Conservation (phyloP, 2,113 vertebrate genomes). For the zebrafish (Danio rerio) region DNA sequence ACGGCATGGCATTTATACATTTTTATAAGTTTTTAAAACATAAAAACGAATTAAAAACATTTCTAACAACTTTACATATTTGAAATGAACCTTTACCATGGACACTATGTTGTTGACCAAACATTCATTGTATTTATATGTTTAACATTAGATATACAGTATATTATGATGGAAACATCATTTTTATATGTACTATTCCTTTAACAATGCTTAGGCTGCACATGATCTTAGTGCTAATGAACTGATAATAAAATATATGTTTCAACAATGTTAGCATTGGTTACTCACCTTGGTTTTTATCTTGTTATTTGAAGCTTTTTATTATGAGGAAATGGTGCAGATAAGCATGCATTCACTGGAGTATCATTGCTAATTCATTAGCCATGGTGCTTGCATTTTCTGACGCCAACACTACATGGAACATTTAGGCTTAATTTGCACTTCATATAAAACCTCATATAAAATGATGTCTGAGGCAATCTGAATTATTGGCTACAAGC, state of each 20-base stretch:
- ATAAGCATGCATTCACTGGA: constrained; percentile 24
- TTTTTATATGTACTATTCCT: not conserved
- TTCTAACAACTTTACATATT: not conserved
- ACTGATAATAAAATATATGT: not conserved
- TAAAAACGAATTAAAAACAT: not conserved
- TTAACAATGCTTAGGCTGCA: not conserved
- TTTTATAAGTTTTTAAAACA: not conserved
- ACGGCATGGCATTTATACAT: no score
- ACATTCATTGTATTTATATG: not conserved
- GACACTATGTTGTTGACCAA: not conserved
- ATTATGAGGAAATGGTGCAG: constrained; percentile 32
- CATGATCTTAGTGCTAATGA: not conserved
- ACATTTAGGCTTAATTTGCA: constrained; percentile 8
- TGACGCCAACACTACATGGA: not conserved
- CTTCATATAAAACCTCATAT: not conserved
- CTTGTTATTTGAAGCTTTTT: constrained; percentile 26
- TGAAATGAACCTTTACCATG: not conserved
- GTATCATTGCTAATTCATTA: constrained; percentile 44
- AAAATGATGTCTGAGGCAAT: not conserved
- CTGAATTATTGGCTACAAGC: constrained; percentile 28
- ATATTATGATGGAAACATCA: not conserved
- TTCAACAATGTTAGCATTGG: not conserved
- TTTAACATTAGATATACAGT: not conserved
- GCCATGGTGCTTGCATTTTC: not conserved
- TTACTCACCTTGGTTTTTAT: constrained; percentile 36